phyloP scores from a whole-genome alignment of 1,140 invertebrate species.

The Parapsyche elsis region DNA sequence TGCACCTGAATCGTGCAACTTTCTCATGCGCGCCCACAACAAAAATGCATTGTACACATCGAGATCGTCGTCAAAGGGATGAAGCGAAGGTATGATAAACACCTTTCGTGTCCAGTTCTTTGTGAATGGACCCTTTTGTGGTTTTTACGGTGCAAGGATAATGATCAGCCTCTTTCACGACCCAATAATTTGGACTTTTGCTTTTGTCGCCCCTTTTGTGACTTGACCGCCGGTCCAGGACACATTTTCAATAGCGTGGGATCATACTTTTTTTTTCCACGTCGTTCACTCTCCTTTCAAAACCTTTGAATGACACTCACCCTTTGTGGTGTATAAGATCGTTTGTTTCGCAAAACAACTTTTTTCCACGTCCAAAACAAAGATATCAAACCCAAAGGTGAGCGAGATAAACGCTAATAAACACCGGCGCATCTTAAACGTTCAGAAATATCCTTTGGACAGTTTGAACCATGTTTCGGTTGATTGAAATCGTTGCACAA shows the following conservation, averaged over 20 bases:
- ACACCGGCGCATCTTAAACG: not conserved
- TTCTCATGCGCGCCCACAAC: slow-evolving; percentile 28
- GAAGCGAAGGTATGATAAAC: slow-evolving; percentile 32
- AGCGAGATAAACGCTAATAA: not conserved
- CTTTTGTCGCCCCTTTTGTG: slow-evolving; percentile 27
- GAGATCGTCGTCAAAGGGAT: slow-evolving; percentile 37
- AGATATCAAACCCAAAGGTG: no score
- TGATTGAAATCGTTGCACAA: slow-evolving; percentile 16
- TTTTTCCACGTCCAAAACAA: not conserved
- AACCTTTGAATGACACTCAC: not conserved
- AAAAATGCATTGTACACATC: slow-evolving; percentile 13
- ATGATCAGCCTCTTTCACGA: slow-evolving; percentile 52
- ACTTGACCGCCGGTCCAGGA: slow-evolving; percentile 27
- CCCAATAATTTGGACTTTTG: slow-evolving; percentile 51
- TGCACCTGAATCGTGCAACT: slow-evolving; percentile 44
- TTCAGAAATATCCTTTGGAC: not conserved
- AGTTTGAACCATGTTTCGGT: not conserved
- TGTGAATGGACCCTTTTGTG: slow-evolving; percentile 14
- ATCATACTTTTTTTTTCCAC: slow-evolving; percentile 12
- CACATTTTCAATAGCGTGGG: slow-evolving; percentile 34
- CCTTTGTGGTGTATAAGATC: not conserved
- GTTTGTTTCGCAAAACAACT: slow-evolving; percentile 2
- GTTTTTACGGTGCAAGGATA: slow-evolving; percentile 46
- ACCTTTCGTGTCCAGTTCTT: slow-evolving; percentile 27
- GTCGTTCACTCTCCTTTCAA: not conserved